A percentile compares a stretch with the other conserved stretches of the same genome.
Conservation (phyloP, 2,888 invertebrate species). For the Callimorpha dominula region DNA sequence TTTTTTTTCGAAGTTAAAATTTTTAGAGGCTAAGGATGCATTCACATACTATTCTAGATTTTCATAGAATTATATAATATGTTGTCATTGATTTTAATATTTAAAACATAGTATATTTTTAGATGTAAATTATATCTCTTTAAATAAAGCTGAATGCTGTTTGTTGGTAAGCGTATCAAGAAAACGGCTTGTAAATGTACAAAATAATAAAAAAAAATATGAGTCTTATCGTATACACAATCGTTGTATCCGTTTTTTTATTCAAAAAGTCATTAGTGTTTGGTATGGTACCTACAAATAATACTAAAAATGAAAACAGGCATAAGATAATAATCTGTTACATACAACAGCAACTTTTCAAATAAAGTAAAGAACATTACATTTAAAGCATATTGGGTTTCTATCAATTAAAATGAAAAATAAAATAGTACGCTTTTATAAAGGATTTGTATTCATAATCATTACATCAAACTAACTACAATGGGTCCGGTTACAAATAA, state of each 20-base stretch:
- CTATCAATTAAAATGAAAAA: neutral
- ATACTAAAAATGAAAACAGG: no score
- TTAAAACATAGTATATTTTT: no score
- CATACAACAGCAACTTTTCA: neutral
- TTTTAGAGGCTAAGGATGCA: no score
- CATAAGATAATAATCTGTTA: neutral
- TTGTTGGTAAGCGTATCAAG: no score
- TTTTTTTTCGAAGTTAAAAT: no score
- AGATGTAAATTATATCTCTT: neutral
- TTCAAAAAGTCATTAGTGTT: no score
- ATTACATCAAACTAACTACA: slow-evolving; percentile 11
- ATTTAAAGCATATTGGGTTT: neutral
- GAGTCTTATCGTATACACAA: no score
- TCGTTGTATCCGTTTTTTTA: no score
- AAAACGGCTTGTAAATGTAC: neutral
- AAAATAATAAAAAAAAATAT: neutral
- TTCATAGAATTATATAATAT: no score
- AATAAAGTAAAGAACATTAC: neutral
- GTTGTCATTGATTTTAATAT: no score
- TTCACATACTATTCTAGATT: no score
- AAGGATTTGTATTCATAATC: neutral
- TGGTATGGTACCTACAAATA: no score
- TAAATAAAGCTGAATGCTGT: neutral
- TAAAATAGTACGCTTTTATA: neutral
- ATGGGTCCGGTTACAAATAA: slow-evolving; percentile 5